Evolutionary conservation across 2,797 vertebrate genomes (phyloP).

Genomic region (Lerista edwardsae): DNA sequence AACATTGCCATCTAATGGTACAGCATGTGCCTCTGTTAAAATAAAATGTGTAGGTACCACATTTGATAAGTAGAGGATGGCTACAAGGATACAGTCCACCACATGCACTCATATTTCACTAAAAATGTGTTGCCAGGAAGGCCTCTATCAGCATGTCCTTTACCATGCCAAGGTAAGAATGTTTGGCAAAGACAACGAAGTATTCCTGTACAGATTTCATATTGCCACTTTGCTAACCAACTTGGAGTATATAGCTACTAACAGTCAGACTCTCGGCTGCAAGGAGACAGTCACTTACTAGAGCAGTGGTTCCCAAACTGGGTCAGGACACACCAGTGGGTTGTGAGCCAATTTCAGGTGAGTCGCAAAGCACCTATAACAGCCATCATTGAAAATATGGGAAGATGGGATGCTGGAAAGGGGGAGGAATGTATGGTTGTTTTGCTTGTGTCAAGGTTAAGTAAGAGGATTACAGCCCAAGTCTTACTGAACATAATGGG

Average conservation of each 20-base stretch:
- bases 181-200: neutral
- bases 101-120: neutral
- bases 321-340: too few species aligned
- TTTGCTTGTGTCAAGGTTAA: too few species aligned
- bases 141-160: neutral
- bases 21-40: neutral
- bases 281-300: too few species aligned
- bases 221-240: neutral
- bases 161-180: neutral
- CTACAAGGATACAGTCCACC: neutral
- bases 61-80: neutral
- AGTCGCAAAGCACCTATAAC: too few species aligned
- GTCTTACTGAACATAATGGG: too few species aligned
- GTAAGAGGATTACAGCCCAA: too few species aligned
- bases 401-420: too few species aligned
- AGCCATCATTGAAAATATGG: too few species aligned
- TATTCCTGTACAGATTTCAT: neutral
- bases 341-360: too few species aligned
- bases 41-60: neutral
- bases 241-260: neutral
- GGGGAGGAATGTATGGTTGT: too few species aligned
- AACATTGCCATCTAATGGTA: conserved; percentile 35
- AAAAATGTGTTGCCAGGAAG: too few species aligned
- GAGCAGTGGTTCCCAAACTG: too few species aligned
- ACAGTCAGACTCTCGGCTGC: neutral